Evolutionary conservation across 1,140 invertebrate genomes (phyloP).

Genomic region (Dendrolimus punctatus): DNA sequence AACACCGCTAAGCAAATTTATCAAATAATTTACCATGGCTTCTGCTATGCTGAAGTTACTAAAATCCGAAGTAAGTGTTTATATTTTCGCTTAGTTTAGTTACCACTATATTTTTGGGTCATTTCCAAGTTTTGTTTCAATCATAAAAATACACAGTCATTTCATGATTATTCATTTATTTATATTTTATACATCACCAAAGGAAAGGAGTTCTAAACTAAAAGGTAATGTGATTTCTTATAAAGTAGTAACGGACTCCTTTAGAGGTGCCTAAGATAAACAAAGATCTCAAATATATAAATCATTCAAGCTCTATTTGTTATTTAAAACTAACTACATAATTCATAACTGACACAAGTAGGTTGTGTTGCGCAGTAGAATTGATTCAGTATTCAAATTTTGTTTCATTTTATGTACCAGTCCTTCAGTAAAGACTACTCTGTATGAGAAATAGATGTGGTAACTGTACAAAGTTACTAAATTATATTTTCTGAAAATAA

Average conservation of each 20-base stretch:
- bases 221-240: too few relatives aligned
- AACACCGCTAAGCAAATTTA: constrained; percentile 9
- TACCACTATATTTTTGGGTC: too few relatives aligned
- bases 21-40: constrained; percentile 32
- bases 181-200: background rate
- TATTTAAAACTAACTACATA: constrained; percentile 53
- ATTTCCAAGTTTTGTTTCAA: too few relatives aligned
- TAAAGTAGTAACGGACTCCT: constrained; percentile 1
- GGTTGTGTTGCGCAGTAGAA: constrained; percentile 42
- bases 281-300: constrained; percentile 29
- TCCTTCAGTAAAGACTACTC: constrained; percentile 6
- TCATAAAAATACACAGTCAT: too few relatives aligned
- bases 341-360: constrained; percentile 35
- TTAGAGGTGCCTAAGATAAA: constrained; percentile 19
- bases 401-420: constrained; percentile 22
- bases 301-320: constrained; percentile 45
- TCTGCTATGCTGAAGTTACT: constrained; percentile 55
- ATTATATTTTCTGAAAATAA: too few relatives aligned
- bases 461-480: background rate
- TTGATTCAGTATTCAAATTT: constrained; percentile 33
- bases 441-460: background rate
- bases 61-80: constrained; percentile 57
- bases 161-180: too few relatives aligned
- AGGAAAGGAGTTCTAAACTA: background rate
- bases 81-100: background rate